Percentiles rank a stretch among this genome's conserved stretches.
Evolutionary conservation across 2,797 vertebrate species (phyloP).

Genomic region (Oceanodroma leucorhoa): DNA sequence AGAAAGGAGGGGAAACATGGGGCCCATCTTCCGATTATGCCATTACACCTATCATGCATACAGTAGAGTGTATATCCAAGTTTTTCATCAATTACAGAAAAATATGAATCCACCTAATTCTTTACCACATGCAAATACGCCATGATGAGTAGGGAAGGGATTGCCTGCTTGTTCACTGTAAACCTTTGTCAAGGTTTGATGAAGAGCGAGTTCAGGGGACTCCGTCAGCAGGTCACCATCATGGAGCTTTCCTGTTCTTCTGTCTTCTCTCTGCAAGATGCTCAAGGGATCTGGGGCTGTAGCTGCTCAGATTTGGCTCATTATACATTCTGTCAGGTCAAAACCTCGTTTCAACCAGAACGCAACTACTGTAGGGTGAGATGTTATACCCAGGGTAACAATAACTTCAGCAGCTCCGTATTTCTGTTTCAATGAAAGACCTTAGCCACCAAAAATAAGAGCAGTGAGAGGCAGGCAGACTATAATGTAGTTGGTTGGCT

Average conservation of each 20-base stretch:
- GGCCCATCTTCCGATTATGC: neutral
- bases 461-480: neutral
- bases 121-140: neutral
- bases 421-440: neutral
- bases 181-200: neutral
- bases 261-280: neutral
- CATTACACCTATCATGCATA: neutral
- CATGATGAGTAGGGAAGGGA: neutral
- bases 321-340: neutral
- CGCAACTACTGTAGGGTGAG: neutral
- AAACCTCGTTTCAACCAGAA: neutral
- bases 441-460: neutral
- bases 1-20: neutral
- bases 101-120: neutral
- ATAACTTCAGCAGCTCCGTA: neutral
- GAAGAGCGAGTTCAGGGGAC: neutral
- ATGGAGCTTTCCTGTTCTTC: neutral
- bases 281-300: neutral
- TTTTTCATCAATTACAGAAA: neutral
- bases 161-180: neutral
- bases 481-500: neutral
- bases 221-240: neutral
- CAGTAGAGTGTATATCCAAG: neutral
- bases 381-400: neutral
- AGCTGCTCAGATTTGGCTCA: neutral